A percentile compares a stretch with the other conserved stretches of the same genome.
Conservation (phyloP, 2,888 invertebrate species). For the Drosophila leonis region DNA sequence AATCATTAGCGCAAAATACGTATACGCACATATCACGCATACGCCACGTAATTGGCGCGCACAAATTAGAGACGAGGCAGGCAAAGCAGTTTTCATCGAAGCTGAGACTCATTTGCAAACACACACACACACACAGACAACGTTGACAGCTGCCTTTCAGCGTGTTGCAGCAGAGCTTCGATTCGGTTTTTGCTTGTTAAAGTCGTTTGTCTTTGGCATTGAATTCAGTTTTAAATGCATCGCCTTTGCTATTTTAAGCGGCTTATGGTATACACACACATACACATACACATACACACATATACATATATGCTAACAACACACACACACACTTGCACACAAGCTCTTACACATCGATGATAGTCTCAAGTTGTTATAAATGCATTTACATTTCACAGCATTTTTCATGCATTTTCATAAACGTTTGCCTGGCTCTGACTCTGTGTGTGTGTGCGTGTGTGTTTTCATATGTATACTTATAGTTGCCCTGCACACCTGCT, state of each 20-base stretch:
- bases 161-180: background rate
- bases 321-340: constrained; percentile 3
- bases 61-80: constrained; percentile 32
- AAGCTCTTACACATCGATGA: background rate
- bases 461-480: background rate
- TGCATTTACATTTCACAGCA: constrained; percentile 31
- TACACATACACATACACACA: background rate
- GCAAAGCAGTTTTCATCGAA: constrained; percentile 17
- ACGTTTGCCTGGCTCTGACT: constrained; percentile 1
- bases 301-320: background rate
- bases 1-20: constrained; percentile 45
- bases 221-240: constrained; percentile 22
- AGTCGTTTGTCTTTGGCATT: constrained; percentile 21
- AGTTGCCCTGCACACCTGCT: constrained; percentile 16
- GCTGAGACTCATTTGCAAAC: constrained; percentile 1
- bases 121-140: background rate
- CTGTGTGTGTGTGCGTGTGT: background rate
- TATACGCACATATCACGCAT: constrained; percentile 31
- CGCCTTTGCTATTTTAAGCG: constrained; percentile 28
- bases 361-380: constrained; percentile 48
- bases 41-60: constrained; percentile 31
- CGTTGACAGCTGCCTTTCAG: constrained; percentile 20
- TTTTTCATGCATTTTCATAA: constrained; percentile 41
- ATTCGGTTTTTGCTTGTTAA: constrained; percentile 5
- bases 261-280: constrained; percentile 5